Base-by-base conservation (phyloP, 1,140 invertebrate genomes). In the Stegodyphus dumicola region DNA sequence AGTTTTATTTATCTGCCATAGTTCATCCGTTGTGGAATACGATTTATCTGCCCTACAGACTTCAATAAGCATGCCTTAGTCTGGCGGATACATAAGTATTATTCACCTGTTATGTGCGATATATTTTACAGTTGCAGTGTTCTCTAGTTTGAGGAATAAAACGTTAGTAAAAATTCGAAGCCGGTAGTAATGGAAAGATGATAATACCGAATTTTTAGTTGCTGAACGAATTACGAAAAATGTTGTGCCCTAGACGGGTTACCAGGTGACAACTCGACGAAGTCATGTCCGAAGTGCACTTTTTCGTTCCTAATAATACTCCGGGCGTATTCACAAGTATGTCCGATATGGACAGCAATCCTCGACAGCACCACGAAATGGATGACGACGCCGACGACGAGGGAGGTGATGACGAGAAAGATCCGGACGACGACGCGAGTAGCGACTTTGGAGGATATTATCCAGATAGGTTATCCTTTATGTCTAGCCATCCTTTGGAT, bases 321-420 rank as follows among this genome's bases (percentile, higher is more conserved):
- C 11, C 17, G 56, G 71, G 48, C 51, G 69, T 60, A 73, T 52
- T 10, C 13, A 18, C 56, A 60, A 52, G n/a, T 7, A 60, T 18
- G 13, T 56, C 17, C 11, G 17, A 17, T 7, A 17, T 7, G 17
- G 11, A 7, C 11, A 52, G 51, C 9, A 17, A 51, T 52, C 70
- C 9, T 49, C 18, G 70, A 51, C 17, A 7, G 70, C 11, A 17
- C 11, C 70, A 51, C 11, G 33, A 33, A 7, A 51, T 52, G 18
- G 70, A 9, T 51, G 17, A 49, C 17, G 70, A 73, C 7, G 70
- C 17, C 7, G 76, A 78, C 17, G 54, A 70, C 49, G 75, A 60
- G 7, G 84, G 66, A 7, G 74, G 51, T 48, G 84, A 77, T 54
- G 84, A 65, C n/a, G 65, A 69, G 7, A 56, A 73, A 13, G 56